These are phyloP conservation scores for Cephalopterus ornatus DNA, from an alignment of 2,113 vertebrate genomes.

Conservation along the genomic window DNA sequence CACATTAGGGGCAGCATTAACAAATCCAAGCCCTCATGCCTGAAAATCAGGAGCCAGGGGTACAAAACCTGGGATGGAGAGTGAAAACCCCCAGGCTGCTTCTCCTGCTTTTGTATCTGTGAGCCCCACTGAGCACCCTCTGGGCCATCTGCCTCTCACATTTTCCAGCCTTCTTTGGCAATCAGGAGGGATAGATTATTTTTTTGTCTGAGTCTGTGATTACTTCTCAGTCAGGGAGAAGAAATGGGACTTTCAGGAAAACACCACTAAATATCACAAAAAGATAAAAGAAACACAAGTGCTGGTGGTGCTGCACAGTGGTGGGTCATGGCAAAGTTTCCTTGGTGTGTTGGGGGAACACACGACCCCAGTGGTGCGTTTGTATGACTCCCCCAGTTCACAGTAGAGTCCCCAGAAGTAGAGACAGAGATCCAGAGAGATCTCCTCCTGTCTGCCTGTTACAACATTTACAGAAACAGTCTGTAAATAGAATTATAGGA, in stretches of 20 bases:
- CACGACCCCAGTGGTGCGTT: rapidly evolving
- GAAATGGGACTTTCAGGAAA: neutral
- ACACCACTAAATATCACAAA: neutral
- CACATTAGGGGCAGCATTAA: neutral
- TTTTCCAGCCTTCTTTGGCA: neutral
- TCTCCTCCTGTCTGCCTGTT: neutral
- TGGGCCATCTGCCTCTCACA: neutral
- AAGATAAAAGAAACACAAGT: too few species aligned
- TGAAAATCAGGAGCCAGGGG: neutral
- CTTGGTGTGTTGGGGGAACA: neutral
- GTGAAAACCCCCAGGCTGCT: neutral
- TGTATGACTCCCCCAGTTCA: neutral
- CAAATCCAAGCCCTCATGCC: neutral
- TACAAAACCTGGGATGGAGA: neutral
- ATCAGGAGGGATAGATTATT: neutral
- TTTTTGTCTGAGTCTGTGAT: neutral
- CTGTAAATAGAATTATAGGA: neutral
- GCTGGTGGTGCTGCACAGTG: rapidly evolving
- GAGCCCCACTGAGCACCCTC: neutral
- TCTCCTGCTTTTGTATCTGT: neutral
- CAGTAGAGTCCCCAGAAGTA: neutral
- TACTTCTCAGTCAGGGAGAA: neutral
- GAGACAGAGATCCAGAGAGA: neutral
- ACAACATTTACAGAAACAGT: neutral
- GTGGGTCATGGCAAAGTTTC: neutral